Evolutionary conservation across 2,888 invertebrate species (phyloP).

Genomic region (Cecidostiba fungosa): DNA sequence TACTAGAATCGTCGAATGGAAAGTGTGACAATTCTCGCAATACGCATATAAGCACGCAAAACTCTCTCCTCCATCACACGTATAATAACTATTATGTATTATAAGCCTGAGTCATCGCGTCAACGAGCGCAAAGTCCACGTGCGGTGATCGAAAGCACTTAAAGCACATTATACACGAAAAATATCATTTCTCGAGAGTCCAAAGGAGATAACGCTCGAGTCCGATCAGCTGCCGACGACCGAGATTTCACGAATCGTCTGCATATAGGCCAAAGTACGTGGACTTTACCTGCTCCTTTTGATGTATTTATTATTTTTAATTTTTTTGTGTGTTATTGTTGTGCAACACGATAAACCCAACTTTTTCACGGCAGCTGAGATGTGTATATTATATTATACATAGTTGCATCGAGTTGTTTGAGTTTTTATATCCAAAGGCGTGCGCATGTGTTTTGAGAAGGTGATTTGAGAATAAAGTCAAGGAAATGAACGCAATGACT

Average conservation of each 20-base stretch:
- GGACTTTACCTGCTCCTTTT: not conserved
- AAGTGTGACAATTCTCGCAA: not conserved
- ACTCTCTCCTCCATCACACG: not conserved
- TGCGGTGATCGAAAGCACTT: conserved; percentile 9
- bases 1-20: not conserved
- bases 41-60: not conserved
- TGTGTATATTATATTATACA: too few relatives aligned
- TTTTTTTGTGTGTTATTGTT: not conserved
- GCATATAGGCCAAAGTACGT: not conserved
- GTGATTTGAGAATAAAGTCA: not conserved
- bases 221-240: not conserved
- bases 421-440: too few relatives aligned
- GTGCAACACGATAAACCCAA: not conserved
- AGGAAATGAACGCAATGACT: not conserved
- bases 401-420: too few relatives aligned
- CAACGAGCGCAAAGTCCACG: conserved; percentile 37
- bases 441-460: not conserved
- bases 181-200: not conserved
- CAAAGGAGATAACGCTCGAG: not conserved
- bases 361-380: too few relatives aligned
- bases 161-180: not conserved
- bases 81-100: not conserved
- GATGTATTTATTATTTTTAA: not conserved
- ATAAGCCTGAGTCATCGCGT: not conserved
- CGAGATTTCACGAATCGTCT: not conserved